phyloP scores from a whole-genome alignment of 2,113 vertebrate species.

The Sigmodon hispidus region DNA sequence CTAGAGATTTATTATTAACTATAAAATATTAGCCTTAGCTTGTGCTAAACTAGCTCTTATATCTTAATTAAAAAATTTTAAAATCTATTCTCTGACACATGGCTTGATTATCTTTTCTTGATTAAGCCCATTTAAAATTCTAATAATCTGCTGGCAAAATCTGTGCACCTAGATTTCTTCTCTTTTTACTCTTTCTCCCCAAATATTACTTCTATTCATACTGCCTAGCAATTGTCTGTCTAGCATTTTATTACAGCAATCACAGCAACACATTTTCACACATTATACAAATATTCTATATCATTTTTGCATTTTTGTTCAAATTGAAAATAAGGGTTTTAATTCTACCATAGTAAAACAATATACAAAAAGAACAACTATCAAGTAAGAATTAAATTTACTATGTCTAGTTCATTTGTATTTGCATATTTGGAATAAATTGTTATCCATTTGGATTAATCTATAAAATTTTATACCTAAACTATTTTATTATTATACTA shows the following conservation, averaged over 20 bases:
- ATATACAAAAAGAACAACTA: not conserved
- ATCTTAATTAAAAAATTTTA: not conserved
- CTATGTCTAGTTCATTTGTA: not conserved
- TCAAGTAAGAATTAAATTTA: not conserved
- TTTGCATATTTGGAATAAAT: not conserved
- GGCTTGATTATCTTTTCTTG: not conserved
- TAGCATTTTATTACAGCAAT: not conserved
- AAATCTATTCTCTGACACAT: not conserved
- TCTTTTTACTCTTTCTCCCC: not conserved
- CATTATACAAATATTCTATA: not conserved
- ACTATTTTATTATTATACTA: not conserved
- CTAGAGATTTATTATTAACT: not conserved
- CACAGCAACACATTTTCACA: not conserved
- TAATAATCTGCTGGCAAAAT: not conserved
- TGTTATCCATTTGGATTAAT: not conserved
- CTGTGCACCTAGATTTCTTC: not conserved
- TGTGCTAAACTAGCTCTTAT: not conserved
- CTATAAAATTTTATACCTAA: not conserved
- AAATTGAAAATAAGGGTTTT: not conserved
- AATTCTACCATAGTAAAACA: not conserved
- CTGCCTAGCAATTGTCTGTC: not conserved
- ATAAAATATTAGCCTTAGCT: not conserved
- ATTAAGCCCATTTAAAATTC: not conserved
- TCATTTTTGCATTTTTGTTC: not conserved
- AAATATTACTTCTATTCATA: not conserved